Conservation (phyloP, 2,797 vertebrate species). For the Anas capensis region DNA sequence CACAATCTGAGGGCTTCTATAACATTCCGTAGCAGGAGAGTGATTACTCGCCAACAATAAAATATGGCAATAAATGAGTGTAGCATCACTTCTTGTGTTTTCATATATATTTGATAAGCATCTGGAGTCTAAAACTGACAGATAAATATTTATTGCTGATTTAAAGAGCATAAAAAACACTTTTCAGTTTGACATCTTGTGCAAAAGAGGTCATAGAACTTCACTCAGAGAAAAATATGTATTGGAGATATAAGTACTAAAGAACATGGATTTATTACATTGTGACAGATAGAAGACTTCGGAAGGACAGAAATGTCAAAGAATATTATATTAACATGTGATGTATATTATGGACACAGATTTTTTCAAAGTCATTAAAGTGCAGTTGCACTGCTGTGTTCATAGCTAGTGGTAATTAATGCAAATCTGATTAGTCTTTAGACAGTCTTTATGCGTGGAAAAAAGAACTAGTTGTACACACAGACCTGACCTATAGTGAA, state of each 20-base stretch:
- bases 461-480: not conserved
- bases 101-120: not conserved
- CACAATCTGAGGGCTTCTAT: not conserved
- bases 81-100: not conserved
- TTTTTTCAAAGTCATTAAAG: not conserved
- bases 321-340: not conserved
- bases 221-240: not conserved
- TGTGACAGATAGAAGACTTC: not conserved
- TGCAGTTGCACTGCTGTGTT: not conserved
- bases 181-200: not conserved
- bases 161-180: not conserved
- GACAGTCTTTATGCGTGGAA: not conserved
- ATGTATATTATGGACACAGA: not conserved
- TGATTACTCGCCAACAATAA: not conserved
- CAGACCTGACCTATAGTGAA: not conserved
- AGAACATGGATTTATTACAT: not conserved
- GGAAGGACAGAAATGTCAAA: conserved; percentile 6
- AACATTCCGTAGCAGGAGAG: not conserved
- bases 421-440: not conserved
- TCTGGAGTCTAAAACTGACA: not conserved
- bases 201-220: not conserved
- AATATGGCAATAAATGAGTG: not conserved
- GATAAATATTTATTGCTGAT: not conserved
- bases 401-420: not conserved
- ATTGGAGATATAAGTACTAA: not conserved